Conservation (phyloP, 2,113 vertebrate species). For the Actenoides lindsayi region DNA sequence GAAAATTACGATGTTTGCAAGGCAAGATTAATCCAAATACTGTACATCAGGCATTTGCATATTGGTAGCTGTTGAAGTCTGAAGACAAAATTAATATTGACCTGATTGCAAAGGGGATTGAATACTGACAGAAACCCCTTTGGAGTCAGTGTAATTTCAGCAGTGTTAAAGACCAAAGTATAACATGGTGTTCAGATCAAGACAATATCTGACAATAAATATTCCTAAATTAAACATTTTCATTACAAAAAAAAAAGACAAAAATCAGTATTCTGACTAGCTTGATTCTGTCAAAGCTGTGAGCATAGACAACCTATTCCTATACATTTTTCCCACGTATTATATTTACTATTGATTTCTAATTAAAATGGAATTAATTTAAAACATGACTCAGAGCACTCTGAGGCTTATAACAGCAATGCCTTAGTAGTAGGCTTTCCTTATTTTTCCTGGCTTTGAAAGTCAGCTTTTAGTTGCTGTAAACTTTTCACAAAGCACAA, state of each 20-base stretch:
- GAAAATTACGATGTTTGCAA: background rate
- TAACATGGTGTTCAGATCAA: rapidly evolving
- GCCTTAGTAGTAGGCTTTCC: background rate
- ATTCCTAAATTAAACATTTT: background rate
- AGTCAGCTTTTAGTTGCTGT: background rate
- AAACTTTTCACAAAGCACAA: background rate
- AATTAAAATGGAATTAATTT: background rate
- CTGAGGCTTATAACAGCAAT: background rate
- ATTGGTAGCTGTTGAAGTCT: background rate
- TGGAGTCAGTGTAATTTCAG: background rate
- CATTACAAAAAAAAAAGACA: background rate
- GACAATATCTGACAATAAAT: background rate
- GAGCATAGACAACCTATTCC: background rate
- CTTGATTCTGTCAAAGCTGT: background rate
- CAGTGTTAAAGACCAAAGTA: background rate
- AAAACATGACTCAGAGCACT: background rate
- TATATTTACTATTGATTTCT: background rate
- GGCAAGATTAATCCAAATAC: background rate
- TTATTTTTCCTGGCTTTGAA: background rate
- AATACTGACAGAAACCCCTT: background rate
- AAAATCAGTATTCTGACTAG: background rate
- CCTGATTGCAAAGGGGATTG: background rate
- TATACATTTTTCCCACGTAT: background rate
- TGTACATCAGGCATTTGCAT: background rate
- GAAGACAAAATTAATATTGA: background rate